Evolutionary conservation across 2,113 vertebrate genomes (phyloP), one percentile per base, ranked within the genome.

Genomic region (Gambusia affinis): DNA sequence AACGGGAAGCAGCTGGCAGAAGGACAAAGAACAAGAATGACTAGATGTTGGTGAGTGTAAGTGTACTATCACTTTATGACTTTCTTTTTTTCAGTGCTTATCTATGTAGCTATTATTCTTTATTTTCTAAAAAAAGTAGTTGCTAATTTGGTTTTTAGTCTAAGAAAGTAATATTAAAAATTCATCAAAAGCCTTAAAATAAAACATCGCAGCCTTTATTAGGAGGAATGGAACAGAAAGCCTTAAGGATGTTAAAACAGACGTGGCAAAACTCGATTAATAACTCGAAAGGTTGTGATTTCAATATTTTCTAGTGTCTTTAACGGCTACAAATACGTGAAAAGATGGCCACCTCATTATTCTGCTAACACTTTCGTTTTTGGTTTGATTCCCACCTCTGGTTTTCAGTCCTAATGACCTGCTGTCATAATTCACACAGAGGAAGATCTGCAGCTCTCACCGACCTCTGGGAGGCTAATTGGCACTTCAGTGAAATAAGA

Each of bases 311-410:
- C 19, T 31, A 2, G 35, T 4, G 10, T 39, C 28, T 47, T n/a
- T 15, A 22, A 22, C 31, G 22, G 14, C 4, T 61, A 60, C 60
- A 62, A 30, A 30, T 7, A 62, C 6, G 12, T 28, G 4, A 61
- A 61, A 68, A 69, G 29, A 67, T 29, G 33, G 28, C 63, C 63
- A 19, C 28, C 84, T 85, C 76, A 78, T 89, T 86, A 89, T 73
- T 47, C 62, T 12, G 33, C 65, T 72, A 82, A 67, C 51, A 61
- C 66, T 71, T 54, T 19, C 47, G 8, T n/a, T 54, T 24, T 57
- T 57, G 22, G 17, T 57, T 57, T 57, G 19, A 57, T n/a, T 57
- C n/a, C 24, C 60, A 66, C 61, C 24, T 65, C 28, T n/a, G 60
- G n/a, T 74, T 70, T 60, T 31, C 8, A 6, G 68, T 78, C 60